These are phyloP conservation scores for Anastrepha obliqua DNA, from an alignment of 1,140 invertebrate genomes.

Conservation along the genomic window DNA sequence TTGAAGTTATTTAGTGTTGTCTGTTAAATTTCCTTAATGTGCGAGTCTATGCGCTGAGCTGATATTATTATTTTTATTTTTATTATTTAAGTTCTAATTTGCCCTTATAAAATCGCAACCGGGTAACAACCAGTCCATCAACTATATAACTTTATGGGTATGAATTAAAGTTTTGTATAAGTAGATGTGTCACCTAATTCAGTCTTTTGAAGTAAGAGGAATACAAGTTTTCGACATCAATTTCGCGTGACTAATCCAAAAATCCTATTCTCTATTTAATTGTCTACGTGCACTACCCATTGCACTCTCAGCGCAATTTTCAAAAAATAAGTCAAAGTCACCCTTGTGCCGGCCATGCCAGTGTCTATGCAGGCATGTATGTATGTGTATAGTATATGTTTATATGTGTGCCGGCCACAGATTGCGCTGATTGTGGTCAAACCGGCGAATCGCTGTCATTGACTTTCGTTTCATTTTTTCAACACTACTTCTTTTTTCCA, in stretches of 20 bases:
- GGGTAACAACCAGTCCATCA: no score
- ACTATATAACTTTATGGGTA: no score
- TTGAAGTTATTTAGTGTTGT: no score
- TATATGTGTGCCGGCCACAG: background rate
- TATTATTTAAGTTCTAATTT: no score
- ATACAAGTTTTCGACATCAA: background rate
- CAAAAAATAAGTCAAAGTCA: slow-evolving; percentile 27
- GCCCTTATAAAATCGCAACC: no score
- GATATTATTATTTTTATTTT: no score
- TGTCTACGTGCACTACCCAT: background rate
- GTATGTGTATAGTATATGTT: background rate
- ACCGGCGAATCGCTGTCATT: slow-evolving; percentile 39
- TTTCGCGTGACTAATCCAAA: slow-evolving; percentile 22
- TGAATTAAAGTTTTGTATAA: no score
- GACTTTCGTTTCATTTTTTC: slow-evolving; percentile 43
- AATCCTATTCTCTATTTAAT: slow-evolving; percentile 34
- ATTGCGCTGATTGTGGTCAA: slow-evolving; percentile 37
- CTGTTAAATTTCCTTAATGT: no score
- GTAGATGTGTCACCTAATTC: no score
- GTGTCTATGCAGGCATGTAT: background rate
- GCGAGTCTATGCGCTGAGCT: no score
- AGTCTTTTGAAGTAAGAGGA: no score
- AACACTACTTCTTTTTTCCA: background rate
- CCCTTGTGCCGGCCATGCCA: background rate
- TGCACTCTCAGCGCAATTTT: background rate